Evolutionary conservation across 2,888 invertebrate species (phyloP).

Genomic region (Beris chalybata): DNA sequence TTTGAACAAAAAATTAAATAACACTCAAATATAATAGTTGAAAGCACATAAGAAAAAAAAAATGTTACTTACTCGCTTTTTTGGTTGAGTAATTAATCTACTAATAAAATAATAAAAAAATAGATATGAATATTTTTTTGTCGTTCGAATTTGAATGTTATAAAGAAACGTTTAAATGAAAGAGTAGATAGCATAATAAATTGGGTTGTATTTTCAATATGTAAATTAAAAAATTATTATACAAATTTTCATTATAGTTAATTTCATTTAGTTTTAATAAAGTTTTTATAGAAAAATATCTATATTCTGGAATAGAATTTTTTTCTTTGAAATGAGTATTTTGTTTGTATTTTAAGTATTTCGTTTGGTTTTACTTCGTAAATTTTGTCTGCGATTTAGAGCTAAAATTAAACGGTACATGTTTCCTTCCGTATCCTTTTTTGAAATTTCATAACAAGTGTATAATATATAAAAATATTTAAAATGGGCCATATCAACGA

Average conservation of each 20-base stretch:
- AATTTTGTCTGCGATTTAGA: neutral
- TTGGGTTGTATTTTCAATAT: slow-evolving; percentile 12
- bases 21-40: neutral
- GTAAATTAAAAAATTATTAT: neutral
- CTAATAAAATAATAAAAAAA: slow-evolving; percentile 18
- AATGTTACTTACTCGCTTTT: neutral
- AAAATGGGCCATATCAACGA: slow-evolving; percentile 13
- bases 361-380: slow-evolving; percentile 1
- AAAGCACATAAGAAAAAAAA: slow-evolving; percentile 1
- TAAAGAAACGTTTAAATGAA: slow-evolving; percentile 19
- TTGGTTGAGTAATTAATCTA: slow-evolving; percentile 2
- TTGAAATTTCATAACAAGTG: slow-evolving; percentile 20
- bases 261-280: slow-evolving; percentile 4
- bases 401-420: neutral
- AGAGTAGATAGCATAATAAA: slow-evolving; percentile 24
- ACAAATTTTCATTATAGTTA: neutral
- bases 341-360: neutral
- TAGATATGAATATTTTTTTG: slow-evolving; percentile 20
- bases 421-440: neutral
- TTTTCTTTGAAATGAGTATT: slow-evolving; percentile 10
- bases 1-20: neutral
- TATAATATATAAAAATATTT: slow-evolving; percentile 15
- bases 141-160: slow-evolving; percentile 12
- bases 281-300: slow-evolving; percentile 1
- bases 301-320: slow-evolving; percentile 9